Conservation (phyloP, 2,113 vertebrate genomes). For the Halcyon malimbica region DNA sequence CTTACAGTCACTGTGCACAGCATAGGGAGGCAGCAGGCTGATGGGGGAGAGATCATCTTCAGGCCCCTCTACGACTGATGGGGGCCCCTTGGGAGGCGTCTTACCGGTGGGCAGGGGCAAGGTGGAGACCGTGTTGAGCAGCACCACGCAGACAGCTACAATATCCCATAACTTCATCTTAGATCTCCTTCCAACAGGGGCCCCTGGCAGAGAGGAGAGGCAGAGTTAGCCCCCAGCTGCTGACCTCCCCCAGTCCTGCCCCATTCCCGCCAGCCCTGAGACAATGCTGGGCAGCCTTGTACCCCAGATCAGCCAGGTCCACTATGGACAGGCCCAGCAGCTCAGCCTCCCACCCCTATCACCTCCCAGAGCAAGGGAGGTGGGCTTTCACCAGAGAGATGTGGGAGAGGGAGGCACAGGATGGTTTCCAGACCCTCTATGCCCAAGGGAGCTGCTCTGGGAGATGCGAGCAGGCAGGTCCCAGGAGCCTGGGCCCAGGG, state of each 20-base stretch:
- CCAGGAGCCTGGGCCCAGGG: background rate
- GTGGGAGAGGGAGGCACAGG: background rate
- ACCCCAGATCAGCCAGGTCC: background rate
- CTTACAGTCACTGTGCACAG: constrained; percentile 82
- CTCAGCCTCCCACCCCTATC: background rate
- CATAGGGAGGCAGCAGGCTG: constrained; percentile 79
- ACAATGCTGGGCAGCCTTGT: background rate
- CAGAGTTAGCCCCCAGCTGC: background rate
- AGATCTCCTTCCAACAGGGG: constrained; percentile 93
- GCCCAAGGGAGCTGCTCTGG: background rate
- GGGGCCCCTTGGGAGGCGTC: constrained; percentile 83
- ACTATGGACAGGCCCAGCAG: background rate
- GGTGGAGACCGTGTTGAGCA: constrained; percentile 92
- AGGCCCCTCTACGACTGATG: constrained; percentile 78
- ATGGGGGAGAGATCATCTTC: constrained; percentile 79
- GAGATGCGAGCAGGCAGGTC: background rate
- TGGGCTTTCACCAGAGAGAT: background rate
- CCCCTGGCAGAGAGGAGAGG: constrained; percentile 76
- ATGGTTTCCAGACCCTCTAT: background rate
- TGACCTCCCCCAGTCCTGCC: background rate
- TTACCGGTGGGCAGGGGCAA: constrained; percentile 90
- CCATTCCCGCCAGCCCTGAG: background rate
- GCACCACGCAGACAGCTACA: constrained; percentile 96
- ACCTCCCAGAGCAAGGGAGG: accelerated
- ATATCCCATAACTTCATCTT: constrained; percentile 99